phyloP scores from a whole-genome alignment of 2,797 vertebrate species.

The Nyctibius grandis region DNA sequence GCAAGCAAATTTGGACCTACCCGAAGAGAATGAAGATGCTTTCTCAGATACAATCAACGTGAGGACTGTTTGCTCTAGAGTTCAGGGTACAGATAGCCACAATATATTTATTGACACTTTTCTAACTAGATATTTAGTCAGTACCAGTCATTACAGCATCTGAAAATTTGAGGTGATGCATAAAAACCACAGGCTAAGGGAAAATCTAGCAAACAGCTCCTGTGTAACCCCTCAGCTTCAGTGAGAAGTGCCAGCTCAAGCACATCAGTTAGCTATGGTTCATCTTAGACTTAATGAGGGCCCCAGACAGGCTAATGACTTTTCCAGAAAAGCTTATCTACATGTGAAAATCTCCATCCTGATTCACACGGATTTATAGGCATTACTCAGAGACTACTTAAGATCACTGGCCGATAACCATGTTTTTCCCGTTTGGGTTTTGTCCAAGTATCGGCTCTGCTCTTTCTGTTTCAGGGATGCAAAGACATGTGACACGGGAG shows the following conservation, averaged over 20 bases:
- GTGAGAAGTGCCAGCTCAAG: neutral
- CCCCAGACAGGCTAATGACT: neutral
- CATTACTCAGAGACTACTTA: neutral
- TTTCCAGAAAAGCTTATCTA: conserved; percentile 43
- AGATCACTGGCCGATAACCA: neutral
- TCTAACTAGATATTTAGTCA: neutral
- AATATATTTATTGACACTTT: neutral
- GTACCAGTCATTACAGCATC: neutral
- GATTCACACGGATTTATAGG: conserved; percentile 21
- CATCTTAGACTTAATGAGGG: neutral
- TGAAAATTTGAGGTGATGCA: neutral
- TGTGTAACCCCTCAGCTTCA: neutral
- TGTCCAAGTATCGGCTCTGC: neutral
- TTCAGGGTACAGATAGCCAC: neutral
- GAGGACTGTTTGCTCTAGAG: neutral
- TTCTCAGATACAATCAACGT: neutral
- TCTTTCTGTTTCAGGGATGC: conserved; percentile 45
- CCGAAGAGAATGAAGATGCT: neutral
- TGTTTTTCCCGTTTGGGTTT: conserved; percentile 43
- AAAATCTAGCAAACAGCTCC: neutral
- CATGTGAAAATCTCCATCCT: conserved; percentile 48
- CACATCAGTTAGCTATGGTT: neutral
- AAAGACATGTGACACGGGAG: neutral
- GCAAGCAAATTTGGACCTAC: neutral
- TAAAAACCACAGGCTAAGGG: neutral